Base-by-base conservation (phyloP, 2,113 vertebrate genomes). In the Chaenocephalus aceratus region DNA sequence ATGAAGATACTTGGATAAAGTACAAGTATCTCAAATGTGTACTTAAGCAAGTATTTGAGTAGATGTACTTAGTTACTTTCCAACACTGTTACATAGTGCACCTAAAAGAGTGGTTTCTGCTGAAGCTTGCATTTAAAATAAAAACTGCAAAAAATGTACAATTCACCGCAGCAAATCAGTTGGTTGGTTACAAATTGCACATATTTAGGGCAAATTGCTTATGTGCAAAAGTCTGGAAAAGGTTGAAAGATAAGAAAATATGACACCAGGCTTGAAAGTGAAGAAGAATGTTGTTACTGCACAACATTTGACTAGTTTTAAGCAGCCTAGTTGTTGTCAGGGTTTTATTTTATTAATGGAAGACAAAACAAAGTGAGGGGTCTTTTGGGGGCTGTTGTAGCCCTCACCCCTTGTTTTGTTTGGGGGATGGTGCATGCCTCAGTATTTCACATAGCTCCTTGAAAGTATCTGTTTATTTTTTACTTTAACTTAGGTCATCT, bases 401-500 rank as follows among this genome's bases (percentile, higher is more conserved):
- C 78, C 65, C 70, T 21, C 70, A 59, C 51, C 26, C 26, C 60
- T 45, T 96, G 95, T 96, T 97, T 95, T 96, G 93, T 96, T 97
- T 96, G 97, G 96, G 96, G 96, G 95, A 95, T 93, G 96, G 96
- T 95, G 88, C 41, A 8, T 13, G 46, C 41, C 45, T 84, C 56
- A 30, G 62, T 44, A 53, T 84, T 75, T 80, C 71, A 60, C 84
- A 23, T 49, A 65, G 51, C 41, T 41, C 23, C 68, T 36, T 66
- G 14, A 77, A 73, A 64, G 59, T 46, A 79, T 41, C 59, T 30
- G 30, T 30, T 30, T 30, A 30, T 30, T 30, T 30, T 30, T 30
- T 30, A 30, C 30, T 10, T 26, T 5, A 56, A 56, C 9, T 66
- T 68, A 5, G 5, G 15, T 66, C 30, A 57, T 12, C 60, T 61